These are phyloP conservation scores for Rhinogobius similis DNA, from an alignment of 2,113 vertebrate species.

Conservation along the genomic window DNA sequence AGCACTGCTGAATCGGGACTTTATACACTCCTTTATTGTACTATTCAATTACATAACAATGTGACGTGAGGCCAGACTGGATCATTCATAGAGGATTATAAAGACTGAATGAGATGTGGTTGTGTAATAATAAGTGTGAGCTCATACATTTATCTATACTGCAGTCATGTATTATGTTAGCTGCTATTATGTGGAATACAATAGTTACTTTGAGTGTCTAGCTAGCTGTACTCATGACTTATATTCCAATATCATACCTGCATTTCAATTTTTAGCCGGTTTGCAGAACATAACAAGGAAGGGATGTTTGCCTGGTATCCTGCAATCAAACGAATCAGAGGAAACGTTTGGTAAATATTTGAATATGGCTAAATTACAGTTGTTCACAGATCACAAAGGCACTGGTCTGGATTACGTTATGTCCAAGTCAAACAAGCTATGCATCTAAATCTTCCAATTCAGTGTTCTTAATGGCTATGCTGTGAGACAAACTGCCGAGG, in stretches of 20 bases:
- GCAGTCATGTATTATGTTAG: conserved; percentile 1
- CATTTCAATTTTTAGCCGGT: conserved; percentile 24
- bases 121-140: not conserved
- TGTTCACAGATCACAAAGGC: conserved; percentile 35
- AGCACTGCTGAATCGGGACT: not conserved
- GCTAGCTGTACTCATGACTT: conserved; percentile 2
- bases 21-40: not conserved
- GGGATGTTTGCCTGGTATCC: conserved; percentile 22
- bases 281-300: conserved; percentile 22
- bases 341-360: conserved; percentile 61
- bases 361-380: conserved; percentile 36
- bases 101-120: not conserved
- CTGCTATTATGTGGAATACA: not conserved
- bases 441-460: conserved; percentile 22
- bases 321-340: conserved; percentile 47
- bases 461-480: conserved; percentile 26
- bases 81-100: not conserved
- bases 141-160: not conserved
- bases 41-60: conserved; percentile 1
- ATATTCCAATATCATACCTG: not conserved
- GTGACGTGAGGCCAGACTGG: not conserved
- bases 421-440: conserved; percentile 24
- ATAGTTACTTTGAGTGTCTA: not conserved
- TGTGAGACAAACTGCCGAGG: conserved; percentile 22
- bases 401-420: conserved; percentile 21